Evolutionary conservation across 2,113 vertebrate genomes (phyloP).

Genomic region (Neotoma lepida): DNA sequence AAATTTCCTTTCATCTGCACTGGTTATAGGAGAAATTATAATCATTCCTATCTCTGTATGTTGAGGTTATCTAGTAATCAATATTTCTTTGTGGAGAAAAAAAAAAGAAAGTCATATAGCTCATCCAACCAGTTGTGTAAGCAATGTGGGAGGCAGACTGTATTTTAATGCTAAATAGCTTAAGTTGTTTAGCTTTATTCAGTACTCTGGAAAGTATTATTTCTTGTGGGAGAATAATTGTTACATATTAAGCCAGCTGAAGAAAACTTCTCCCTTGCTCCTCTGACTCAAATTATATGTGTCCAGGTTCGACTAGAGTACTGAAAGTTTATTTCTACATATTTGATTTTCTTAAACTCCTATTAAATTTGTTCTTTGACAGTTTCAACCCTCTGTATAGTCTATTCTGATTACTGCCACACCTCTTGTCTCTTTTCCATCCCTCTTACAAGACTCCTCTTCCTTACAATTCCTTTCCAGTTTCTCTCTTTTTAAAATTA

Average conservation of each 20-base stretch:
- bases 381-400: background rate
- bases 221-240: constrained; percentile 20
- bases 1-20: constrained; percentile 3
- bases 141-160: background rate
- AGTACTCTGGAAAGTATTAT: constrained; percentile 16
- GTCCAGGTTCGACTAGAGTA: background rate
- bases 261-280: background rate
- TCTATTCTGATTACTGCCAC: too few relatives aligned
- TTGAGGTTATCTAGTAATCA: constrained; percentile 25
- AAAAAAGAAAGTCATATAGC: background rate
- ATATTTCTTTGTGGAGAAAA: background rate
- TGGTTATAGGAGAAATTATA: constrained; percentile 39
- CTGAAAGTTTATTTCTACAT: background rate
- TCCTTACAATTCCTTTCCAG: background rate
- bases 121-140: background rate
- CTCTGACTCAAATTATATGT: background rate
- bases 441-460: background rate
- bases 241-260: constrained; percentile 19
- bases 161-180: constrained; percentile 49
- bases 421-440: background rate
- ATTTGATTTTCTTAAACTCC: background rate
- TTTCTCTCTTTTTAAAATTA: background rate
- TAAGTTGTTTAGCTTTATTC: constrained; percentile 1
- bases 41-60: background rate
- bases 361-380: background rate